Conservation (phyloP, 2,797 vertebrate genomes). For the Chrosomus eos region DNA sequence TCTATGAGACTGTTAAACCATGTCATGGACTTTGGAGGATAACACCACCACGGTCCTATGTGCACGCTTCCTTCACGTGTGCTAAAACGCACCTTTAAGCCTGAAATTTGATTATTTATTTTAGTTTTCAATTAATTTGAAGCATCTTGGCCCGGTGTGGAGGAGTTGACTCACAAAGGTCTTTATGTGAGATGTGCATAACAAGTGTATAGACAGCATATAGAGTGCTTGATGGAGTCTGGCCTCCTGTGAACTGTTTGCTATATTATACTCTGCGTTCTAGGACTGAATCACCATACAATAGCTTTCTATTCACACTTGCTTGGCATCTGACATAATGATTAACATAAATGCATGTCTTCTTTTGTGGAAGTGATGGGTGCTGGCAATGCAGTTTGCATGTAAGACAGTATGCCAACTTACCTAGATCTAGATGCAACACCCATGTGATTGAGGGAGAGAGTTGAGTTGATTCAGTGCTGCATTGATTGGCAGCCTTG, state of each 20-base stretch:
- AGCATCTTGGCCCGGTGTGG: constrained; percentile 44
- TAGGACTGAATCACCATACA: constrained; percentile 38
- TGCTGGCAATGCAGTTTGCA: constrained; percentile 36
- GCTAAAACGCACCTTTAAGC: constrained; percentile 72
- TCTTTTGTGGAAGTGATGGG: neutral
- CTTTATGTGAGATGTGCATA: neutral
- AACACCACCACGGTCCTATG: constrained; percentile 61
- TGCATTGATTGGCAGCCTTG: constrained; percentile 51
- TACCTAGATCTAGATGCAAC: constrained; percentile 43
- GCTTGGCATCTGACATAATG: neutral
- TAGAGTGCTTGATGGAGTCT: neutral
- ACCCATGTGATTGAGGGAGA: constrained; percentile 37
- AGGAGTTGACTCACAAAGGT: constrained; percentile 10
- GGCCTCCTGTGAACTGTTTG: constrained; percentile 1
- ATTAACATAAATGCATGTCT: constrained; percentile 29
- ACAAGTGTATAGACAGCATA: neutral
- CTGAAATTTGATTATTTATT: constrained; percentile 79
- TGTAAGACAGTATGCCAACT: constrained; percentile 21
- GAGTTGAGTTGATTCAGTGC: constrained; percentile 49
- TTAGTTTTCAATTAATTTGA: constrained; percentile 75
- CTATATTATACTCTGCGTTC: constrained; percentile 9
- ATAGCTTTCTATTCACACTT: neutral
- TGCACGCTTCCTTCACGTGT: constrained; percentile 32
- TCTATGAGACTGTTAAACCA: constrained; percentile 77
- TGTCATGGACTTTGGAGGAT: constrained; percentile 75